Evolutionary conservation across 1,140 invertebrate species (phyloP).

Genomic region (Plectrocnemia conspersa): DNA sequence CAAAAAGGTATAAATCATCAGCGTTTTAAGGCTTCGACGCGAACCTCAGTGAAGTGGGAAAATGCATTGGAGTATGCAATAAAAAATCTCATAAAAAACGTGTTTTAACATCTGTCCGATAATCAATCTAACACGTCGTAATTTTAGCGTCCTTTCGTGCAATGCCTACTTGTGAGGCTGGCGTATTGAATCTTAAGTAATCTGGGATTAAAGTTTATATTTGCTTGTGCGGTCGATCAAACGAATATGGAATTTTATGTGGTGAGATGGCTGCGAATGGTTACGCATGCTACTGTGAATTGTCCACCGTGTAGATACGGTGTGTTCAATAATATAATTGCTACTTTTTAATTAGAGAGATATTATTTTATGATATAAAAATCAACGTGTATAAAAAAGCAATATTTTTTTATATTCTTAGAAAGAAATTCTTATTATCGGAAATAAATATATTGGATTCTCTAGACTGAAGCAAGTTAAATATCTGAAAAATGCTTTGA

Average conservation of each 20-base stretch:
- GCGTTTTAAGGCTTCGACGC: no score
- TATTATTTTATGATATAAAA: no score
- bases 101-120: constrained; percentile 55
- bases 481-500: no score
- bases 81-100: constrained; percentile 40
- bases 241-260: no score
- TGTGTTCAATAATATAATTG: no score
- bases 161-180: neutral
- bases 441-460: no score
- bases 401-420: no score
- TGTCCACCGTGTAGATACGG: neutral
- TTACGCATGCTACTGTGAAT: constrained; percentile 27
- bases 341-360: no score
- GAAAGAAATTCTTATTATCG: no score
- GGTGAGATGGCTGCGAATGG: constrained; percentile 8
- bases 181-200: neutral
- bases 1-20: no score
- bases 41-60: no score
- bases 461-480: no score
- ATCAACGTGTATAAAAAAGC: neutral
- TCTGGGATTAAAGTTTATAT: neutral
- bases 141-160: constrained; percentile 46
- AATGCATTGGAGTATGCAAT: constrained; percentile 20
- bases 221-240: neutral
- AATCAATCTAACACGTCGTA: constrained; percentile 56